A percentile compares a stretch with the other conserved stretches of the same genome.
phyloP scores from a whole-genome alignment of 2,797 vertebrate genomes.

The Phoxinus dragarum region DNA sequence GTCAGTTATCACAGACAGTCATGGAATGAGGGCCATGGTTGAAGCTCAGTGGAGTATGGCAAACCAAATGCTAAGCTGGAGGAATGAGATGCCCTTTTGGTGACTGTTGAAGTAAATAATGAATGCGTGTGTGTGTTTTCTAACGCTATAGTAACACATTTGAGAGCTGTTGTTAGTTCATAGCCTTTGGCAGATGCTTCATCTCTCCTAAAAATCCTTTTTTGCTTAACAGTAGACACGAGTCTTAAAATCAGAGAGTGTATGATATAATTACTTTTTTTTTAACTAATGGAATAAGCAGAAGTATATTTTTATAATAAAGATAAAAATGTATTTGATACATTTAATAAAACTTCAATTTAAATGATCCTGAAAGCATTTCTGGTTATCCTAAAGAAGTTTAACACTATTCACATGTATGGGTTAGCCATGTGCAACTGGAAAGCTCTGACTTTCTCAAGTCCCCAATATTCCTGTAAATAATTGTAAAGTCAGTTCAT shows the following conservation, averaged over 20 bases:
- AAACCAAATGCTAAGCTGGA: conserved; percentile 8
- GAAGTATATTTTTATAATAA: neutral
- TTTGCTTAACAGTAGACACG: neutral
- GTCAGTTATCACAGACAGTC: neutral
- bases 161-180: conserved; percentile 25
- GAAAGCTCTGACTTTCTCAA: neutral
- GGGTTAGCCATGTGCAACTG: neutral
- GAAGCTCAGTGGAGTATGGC: neutral
- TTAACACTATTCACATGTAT: neutral
- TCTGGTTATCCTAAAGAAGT: neutral
- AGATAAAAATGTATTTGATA: neutral
- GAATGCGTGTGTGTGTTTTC: conserved; percentile 8
- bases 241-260: neutral
- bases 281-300: neutral
- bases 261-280: neutral
- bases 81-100: conserved; percentile 23
- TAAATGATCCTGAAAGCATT: neutral
- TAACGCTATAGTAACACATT: conserved; percentile 7
- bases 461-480: neutral
- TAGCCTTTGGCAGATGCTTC: neutral
- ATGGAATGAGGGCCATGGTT: neutral
- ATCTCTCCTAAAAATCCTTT: neutral
- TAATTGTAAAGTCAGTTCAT: neutral
- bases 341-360: neutral
- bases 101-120: conserved; percentile 36